Conservation (phyloP, 2,888 invertebrate species). For the Deroplatys truncata region DNA sequence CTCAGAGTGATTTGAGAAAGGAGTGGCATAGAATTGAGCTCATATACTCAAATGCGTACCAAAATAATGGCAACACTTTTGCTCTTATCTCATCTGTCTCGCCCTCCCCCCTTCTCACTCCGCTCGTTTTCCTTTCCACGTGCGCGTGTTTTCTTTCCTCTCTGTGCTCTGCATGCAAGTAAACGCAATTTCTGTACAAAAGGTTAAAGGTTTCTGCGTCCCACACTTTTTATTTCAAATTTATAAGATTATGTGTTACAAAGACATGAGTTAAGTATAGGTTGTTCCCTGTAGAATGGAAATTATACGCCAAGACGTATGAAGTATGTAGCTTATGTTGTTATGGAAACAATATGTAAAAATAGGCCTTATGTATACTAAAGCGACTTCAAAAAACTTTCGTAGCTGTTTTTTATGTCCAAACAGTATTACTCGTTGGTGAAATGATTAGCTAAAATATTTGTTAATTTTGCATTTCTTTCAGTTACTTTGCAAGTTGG, state of each 20-base stretch:
- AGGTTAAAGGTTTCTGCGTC: background rate
- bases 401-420: no score
- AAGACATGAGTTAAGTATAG: background rate
- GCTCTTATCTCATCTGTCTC: background rate
- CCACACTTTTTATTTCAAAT: background rate
- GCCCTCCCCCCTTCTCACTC: no score
- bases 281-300: background rate
- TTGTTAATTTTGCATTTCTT: no score
- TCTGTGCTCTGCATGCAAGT: background rate
- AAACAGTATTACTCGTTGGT: no score
- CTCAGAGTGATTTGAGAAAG: no score
- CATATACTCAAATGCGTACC: no score
- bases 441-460: no score
- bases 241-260: background rate
- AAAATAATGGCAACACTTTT: no score
- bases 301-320: background rate
- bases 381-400: no score
- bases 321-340: background rate
- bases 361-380: no score
- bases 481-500: no score
- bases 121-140: background rate
- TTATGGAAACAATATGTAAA: background rate
- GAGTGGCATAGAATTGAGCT: no score
- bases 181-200: background rate
- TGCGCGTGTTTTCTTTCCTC: background rate